Evolutionary conservation across 2,797 vertebrate species (phyloP), one percentile per base, ranked within the genome.

Genomic region (Tenualosa ilisha): DNA sequence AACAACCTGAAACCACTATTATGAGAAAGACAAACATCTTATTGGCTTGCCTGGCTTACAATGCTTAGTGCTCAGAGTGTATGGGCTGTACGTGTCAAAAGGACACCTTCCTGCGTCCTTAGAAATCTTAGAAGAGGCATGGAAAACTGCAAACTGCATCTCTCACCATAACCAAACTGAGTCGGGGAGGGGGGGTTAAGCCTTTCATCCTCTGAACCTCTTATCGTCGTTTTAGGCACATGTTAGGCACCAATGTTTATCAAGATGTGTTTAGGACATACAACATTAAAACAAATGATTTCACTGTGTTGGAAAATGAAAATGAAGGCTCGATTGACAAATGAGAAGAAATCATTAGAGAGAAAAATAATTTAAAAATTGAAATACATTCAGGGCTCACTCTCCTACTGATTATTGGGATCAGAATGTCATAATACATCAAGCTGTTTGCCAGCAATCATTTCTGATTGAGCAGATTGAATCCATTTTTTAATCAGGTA

Each of bases 381-480:
- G 15, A 24, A 13, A 26, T 1, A 40, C 31, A 15, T 4, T 17
- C 13, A 40, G 82, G 6, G 82, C 40, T 13, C 24, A 4, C 31
- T 17, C 56, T 31, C 50, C 26, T 61, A 31, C 13, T 72, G 65
- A 72, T 72, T 72, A 72, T 37, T 72, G 65, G 31, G 13, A 72
- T 72, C 31, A 37, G 31, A 72, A 31, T 72, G 65, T 72, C 31
- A 72, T 20, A 79, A 79, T 40, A 46, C 40, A 79, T 22, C 72
- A 79, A 40, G 37, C 15, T 43, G 40, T 79, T 22, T 46, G 40
- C 72, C 40, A 46, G 37, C 72, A 79, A 46, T 43, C 72, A 17
- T 20, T 40, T 20, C 72, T 79, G 72, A 79, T 79, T 79, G 72
- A 79, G 40, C 17, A 72, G 31, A 72, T 72, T 72, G 65, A 72